These are phyloP conservation scores for Tinamus major DNA, from an alignment of 2,797 vertebrate genomes.

Conservation along the genomic window DNA sequence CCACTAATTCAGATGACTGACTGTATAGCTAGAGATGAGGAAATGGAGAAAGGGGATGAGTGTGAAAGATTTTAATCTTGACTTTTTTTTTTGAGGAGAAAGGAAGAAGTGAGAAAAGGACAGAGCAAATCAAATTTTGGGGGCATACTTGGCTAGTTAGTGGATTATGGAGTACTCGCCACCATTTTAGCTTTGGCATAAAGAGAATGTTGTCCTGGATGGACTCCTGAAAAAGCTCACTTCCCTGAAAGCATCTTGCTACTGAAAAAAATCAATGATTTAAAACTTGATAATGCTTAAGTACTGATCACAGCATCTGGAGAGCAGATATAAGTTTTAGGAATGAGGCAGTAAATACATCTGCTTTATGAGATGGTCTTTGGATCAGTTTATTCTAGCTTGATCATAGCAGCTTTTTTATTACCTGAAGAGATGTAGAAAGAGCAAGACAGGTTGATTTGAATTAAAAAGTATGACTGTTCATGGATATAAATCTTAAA, in stretches of 20 bases:
- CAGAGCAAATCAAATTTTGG: neutral
- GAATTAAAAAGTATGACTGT: slow-evolving; percentile 33
- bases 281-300: slow-evolving; percentile 28
- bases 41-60: neutral
- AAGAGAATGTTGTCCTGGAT: neutral
- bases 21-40: neutral
- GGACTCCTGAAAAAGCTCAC: neutral
- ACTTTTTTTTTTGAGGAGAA: neutral
- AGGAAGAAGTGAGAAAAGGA: neutral
- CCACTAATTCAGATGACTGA: neutral
- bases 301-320: neutral
- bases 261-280: slow-evolving; percentile 17
- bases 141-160: neutral
- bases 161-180: neutral
- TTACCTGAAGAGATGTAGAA: slow-evolving; percentile 25
- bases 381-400: slow-evolving; percentile 15
- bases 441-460: slow-evolving; percentile 46
- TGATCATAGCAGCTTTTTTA: slow-evolving; percentile 19
- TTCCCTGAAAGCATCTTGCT: slow-evolving; percentile 5
- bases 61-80: neutral
- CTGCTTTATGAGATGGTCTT: slow-evolving; percentile 2
- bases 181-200: neutral
- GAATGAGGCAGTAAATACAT: slow-evolving; percentile 46
- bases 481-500: slow-evolving; percentile 30
- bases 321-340: slow-evolving; percentile 49